Conservation (phyloP, 1,140 invertebrate species). For the Meteorus sp. region DNA sequence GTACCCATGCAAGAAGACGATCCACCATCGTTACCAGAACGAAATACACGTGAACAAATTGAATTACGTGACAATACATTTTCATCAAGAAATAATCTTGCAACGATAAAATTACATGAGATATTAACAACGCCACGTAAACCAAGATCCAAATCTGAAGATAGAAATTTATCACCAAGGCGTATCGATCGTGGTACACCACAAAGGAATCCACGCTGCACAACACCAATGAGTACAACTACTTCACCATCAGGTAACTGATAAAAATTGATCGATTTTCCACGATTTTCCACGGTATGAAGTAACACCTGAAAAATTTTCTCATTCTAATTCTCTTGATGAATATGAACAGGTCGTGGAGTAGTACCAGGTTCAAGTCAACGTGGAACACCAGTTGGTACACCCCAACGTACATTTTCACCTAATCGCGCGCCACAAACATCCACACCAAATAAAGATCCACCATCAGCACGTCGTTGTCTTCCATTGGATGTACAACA, state of each 20-base stretch:
- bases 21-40: conserved; percentile 28
- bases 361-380: conserved; percentile 19
- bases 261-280: conserved; percentile 10
- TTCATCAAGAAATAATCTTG: conserved; percentile 64
- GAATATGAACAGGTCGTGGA: conserved; percentile 13
- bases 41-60: conserved; percentile 22
- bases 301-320: no score
- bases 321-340: neutral
- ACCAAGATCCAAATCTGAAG: conserved; percentile 50
- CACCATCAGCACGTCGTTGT: conserved; percentile 50
- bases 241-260: conserved; percentile 48
- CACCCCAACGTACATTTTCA: conserved; percentile 43
- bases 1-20: conserved; percentile 42
- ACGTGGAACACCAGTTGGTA: conserved; percentile 40
- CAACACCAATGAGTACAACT: conserved; percentile 35
- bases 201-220: conserved; percentile 51
- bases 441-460: conserved; percentile 55
- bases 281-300: no score
- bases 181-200: conserved; percentile 51
- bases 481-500: conserved; percentile 48
- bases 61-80: conserved; percentile 23
- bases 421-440: conserved; percentile 40
- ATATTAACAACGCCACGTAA: conserved; percentile 71
- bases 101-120: conserved; percentile 75
- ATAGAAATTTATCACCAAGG: conserved; percentile 45